Evolutionary conservation across 2,113 vertebrate genomes (phyloP).

Genomic region (Natator depressus): DNA sequence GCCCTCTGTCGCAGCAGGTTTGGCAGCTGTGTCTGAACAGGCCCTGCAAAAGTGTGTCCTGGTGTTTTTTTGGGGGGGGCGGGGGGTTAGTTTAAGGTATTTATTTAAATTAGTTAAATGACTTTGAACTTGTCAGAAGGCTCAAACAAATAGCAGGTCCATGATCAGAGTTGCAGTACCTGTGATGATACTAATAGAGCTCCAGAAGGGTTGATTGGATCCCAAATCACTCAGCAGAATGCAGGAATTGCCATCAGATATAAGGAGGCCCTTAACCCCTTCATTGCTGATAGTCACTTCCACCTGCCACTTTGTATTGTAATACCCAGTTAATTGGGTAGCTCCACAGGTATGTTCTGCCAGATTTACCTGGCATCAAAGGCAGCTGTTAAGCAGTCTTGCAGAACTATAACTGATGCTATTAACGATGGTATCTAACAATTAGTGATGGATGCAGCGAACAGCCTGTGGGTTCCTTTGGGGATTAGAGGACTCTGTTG

Average conservation of each 20-base stretch:
- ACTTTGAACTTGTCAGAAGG: fast-evolving
- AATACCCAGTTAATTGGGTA: background rate
- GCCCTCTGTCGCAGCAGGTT: fast-evolving
- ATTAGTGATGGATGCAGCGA: conserved; percentile 63
- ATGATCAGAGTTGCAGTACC: background rate
- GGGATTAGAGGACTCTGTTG: conserved; percentile 55
- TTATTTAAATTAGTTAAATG: background rate
- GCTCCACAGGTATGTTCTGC: background rate
- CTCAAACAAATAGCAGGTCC: background rate
- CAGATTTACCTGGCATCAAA: background rate
- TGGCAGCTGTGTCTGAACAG: background rate
- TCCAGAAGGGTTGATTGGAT: background rate
- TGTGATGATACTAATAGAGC: fast-evolving
- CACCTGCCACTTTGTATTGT: background rate
- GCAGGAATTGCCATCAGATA: fast-evolving
- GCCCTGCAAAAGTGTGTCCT: fast-evolving
- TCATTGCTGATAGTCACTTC: background rate
- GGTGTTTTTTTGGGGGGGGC: background rate
- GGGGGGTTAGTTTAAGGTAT: too few relatives aligned
- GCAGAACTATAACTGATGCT: background rate
- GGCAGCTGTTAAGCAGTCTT: background rate
- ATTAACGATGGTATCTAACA: background rate
- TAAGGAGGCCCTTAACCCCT: background rate
- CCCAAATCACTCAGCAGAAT: background rate
- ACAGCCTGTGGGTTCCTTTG: conserved; percentile 29